A percentile compares a stretch with the other conserved stretches of the same genome.
Conservation (phyloP, 2,797 vertebrate species). For the Cyclura pinguis region DNA sequence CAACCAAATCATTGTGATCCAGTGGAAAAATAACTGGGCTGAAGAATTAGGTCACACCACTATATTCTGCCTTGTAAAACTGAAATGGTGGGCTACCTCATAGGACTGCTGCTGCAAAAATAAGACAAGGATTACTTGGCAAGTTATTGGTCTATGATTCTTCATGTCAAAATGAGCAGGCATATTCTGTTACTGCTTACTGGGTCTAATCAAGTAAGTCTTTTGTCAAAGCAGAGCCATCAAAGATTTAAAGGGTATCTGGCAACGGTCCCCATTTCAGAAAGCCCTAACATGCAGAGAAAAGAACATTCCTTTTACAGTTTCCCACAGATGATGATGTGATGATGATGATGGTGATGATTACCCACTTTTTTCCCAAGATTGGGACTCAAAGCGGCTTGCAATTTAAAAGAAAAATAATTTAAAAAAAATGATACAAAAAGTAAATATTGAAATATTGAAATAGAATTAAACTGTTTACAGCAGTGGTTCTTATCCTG, state of each 20-base stretch:
- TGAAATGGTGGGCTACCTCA: background rate
- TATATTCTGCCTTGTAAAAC: background rate
- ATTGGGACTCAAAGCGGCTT: too few species aligned
- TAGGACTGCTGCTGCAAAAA: background rate
- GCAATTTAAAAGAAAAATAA: too few species aligned
- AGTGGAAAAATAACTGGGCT: background rate
- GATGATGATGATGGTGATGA: too few species aligned
- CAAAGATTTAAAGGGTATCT: background rate
- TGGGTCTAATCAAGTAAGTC: background rate
- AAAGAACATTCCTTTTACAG: background rate
- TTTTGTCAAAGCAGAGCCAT: conserved; percentile 1
- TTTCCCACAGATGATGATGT: background rate
- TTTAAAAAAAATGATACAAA: too few species aligned
- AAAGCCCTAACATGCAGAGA: background rate
- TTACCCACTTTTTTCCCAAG: too few species aligned
- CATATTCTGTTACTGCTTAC: background rate
- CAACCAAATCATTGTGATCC: background rate
- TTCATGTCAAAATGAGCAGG: background rate
- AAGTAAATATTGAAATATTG: too few species aligned
- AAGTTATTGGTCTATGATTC: background rate
- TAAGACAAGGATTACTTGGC: background rate
- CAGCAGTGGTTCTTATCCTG: too few species aligned
- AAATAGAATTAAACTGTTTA: too few species aligned
- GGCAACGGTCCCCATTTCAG: background rate
- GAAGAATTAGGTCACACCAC: background rate